phyloP scores from a whole-genome alignment of 2,797 vertebrate species.

The Cirrhinus molitorella region DNA sequence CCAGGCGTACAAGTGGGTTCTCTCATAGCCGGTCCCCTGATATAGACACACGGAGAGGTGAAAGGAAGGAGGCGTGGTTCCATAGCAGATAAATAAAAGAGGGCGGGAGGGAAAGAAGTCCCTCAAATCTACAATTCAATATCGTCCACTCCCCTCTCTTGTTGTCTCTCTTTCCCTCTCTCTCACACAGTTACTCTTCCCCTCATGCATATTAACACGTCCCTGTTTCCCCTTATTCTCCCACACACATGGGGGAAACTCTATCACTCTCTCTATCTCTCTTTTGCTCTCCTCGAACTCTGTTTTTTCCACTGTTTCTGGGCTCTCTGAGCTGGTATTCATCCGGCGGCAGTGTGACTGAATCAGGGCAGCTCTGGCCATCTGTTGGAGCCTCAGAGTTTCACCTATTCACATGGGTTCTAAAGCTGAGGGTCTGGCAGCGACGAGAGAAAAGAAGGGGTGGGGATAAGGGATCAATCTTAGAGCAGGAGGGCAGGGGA shows the following conservation, averaged over 20 bases:
- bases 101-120: constrained; percentile 72
- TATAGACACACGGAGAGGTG: constrained; percentile 83
- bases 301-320: constrained; percentile 55
- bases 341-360: constrained; percentile 65
- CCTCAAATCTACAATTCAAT: constrained; percentile 83
- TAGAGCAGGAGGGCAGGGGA: constrained; percentile 59
- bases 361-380: constrained; percentile 74
- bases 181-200: constrained; percentile 36
- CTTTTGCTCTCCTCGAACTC: constrained; percentile 47
- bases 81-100: constrained; percentile 78
- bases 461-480: constrained; percentile 64
- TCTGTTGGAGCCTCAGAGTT: constrained; percentile 79
- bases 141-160: constrained; percentile 65
- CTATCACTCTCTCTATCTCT: constrained; percentile 50
- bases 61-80: constrained; percentile 82
- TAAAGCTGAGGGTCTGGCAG: constrained; percentile 74
- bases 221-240: constrained; percentile 20
- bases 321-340: constrained; percentile 67
- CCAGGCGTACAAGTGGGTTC: constrained; percentile 71
- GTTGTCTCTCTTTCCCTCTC: constrained; percentile 42
- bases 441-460: constrained; percentile 64
- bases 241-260: constrained; percentile 38
- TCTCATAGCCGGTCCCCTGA: constrained; percentile 79
- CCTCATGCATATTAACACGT: constrained; percentile 55
- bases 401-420: constrained; percentile 78